phyloP scores from a whole-genome alignment of 2,797 vertebrate species.

The Falco concolor region DNA sequence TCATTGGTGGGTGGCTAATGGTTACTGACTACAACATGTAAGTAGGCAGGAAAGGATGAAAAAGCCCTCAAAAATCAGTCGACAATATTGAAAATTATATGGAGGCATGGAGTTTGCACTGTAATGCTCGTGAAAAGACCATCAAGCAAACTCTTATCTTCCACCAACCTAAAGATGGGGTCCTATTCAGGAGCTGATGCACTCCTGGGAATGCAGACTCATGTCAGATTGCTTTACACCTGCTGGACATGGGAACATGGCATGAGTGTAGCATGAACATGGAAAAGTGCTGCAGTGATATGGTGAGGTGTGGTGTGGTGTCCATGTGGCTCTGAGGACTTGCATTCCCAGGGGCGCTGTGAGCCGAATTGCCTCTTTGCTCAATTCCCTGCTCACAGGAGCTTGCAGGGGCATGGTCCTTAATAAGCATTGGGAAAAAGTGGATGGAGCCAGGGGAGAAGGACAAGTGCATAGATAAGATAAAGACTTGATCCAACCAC shows the following conservation, averaged over 20 bases:
- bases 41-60: not conserved
- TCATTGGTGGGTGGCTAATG: not conserved
- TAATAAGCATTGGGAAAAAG: rapidly evolving
- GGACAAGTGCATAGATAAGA: not conserved
- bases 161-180: not conserved
- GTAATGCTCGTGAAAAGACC: not conserved
- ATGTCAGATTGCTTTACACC: rapidly evolving
- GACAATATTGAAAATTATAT: not conserved
- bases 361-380: not conserved
- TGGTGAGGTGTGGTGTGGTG: rapidly evolving
- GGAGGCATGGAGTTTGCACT: not conserved
- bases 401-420: not conserved
- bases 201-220: not conserved
- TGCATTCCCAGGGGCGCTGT: not conserved
- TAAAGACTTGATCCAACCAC: not conserved
- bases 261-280: rapidly evolving
- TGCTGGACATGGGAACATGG: not conserved
- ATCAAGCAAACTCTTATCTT: not conserved
- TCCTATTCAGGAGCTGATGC: not conserved
- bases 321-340: not conserved
- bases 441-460: not conserved
- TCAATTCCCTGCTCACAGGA: not conserved
- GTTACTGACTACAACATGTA: not conserved
- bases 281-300: not conserved
- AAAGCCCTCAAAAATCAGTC: not conserved